Base-by-base conservation (phyloP, 2,888 invertebrate species). In the Pachydiplax longipennis region DNA sequence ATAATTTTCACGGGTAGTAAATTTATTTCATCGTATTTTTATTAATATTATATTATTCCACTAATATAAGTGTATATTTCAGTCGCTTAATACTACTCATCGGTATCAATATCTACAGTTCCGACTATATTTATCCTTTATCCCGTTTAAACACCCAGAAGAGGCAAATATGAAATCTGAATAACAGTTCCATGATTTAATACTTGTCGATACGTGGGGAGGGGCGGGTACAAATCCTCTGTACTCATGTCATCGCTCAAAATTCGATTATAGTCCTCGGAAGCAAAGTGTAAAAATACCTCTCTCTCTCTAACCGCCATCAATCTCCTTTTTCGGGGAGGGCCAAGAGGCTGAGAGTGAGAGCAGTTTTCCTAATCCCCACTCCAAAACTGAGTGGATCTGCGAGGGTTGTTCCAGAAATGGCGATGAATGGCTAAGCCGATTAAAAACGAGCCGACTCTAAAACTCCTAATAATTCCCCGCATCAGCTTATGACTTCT, bases 371-470 rank as follows among this genome's bases (percentile, higher is more conserved):
- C 37, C 61, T 87, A 87, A 87, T 87, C 87, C 87, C 40, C 35
- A 87, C 73, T 73, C 37, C 61, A 13, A 65, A 87, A 61, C 65
- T 22, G 87, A 87, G 61, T 87, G 87, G 61, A 73, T 73, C 37
- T 65, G 65, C 22, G 87, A 37, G n/a, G 35, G 31, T 87, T 37
- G 87, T 61, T 65, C 35, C 61, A 87, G 65, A 37, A 83, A 83
- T 61, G 65, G 40, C 58, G 35, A n/a, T 87, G 61, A 87, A 61
- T 65, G 6, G 61, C 48, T 87, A 87, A 65, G 65, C 87, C 87
- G 87, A 87, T 87, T 65, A 87, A 61, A 87, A 87, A 87, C 35
- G 58, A 87, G 83, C 83, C 58, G 35, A 35, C 37, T 87, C 87
- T 8, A 31, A 73, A 73, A 73, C 31, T 25, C 25, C 73, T 31